Base-by-base conservation (phyloP, 2,888 invertebrate genomes). In the Branchipolynoe longqiensis region DNA sequence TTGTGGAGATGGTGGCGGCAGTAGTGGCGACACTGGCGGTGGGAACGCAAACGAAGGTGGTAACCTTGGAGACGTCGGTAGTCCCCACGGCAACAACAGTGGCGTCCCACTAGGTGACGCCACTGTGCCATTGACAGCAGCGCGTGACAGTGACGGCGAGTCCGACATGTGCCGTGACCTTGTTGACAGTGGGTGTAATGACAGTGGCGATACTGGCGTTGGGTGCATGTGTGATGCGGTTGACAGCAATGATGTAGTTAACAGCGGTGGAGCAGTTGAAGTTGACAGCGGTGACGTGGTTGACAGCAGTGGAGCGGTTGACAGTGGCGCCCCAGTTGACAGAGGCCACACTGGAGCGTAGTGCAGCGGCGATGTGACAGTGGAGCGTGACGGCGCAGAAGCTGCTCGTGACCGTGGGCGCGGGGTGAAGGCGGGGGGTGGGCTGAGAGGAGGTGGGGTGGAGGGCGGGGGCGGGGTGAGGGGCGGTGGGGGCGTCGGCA, bases 401-500 rank as follows among this genome's bases (percentile, higher is more conserved):
- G 69, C 69, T 38, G 69, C 36, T 22, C 69, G 69, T 4, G 69
- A 69, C 8, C 69, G 69, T 1, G 8, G 48, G 18, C 8, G 18
- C 48, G 48, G 8, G 48, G 48, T 48, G 48, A 18, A 48, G 8
- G 48, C 8, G 8, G 48, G 48, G 8, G 48, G 48, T 8, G 48
- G 48, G n/a, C n/a, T n/a, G n/a, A n/a, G 48, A 8, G 8, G 48
- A 48, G 48, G 18, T 18, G 69, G 12, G 14, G 69, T 36, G 36
- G 25, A 69, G 1, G 69, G 4, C 8, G 69, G 69, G 3, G 69
- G 69, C n/a, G 69, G 69, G 8, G 69, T 69, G 69, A 69, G 33
- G 38, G 69, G 69, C 22, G 69, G 69, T n/a, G 69, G 69, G 18
- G 69, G 69, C 8, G 69, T 69, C 4, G 69, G 58, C 56, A 33